Evolutionary conservation across 2,113 vertebrate genomes (phyloP).

Genomic region (Ctenodactylus gundi): DNA sequence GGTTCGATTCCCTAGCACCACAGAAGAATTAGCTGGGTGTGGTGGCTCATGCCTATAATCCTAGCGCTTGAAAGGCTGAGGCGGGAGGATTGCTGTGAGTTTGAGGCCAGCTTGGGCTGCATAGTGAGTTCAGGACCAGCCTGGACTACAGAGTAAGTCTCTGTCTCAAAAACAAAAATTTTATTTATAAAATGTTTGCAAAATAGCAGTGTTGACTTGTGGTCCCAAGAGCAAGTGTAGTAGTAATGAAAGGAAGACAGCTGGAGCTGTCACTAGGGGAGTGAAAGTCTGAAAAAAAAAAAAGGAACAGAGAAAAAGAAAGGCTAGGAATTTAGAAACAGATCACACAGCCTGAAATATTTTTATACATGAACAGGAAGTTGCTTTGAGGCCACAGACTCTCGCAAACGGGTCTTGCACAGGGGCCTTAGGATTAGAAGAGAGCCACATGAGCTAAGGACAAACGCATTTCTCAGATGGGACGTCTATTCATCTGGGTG

Average conservation of each 20-base stretch:
- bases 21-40: too few relatives aligned
- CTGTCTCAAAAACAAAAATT: too few relatives aligned
- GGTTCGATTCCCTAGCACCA: too few relatives aligned
- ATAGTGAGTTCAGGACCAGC: too few relatives aligned
- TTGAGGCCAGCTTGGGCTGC: too few relatives aligned
- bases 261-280: neutral
- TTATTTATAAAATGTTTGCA: neutral
- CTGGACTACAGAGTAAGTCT: too few relatives aligned
- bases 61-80: too few relatives aligned
- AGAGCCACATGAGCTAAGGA: constrained; percentile 43
- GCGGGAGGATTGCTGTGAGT: too few relatives aligned
- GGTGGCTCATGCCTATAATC: too few relatives aligned
- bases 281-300: constrained; percentile 31
- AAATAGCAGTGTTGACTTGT: neutral
- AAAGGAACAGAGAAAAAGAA: constrained; percentile 31
- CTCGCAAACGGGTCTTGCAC: constrained; percentile 74
- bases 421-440: constrained; percentile 76
- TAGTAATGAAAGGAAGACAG: neutral
- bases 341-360: constrained; percentile 63
- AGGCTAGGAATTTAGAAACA: constrained; percentile 67
- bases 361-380: constrained; percentile 76
- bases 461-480: neutral
- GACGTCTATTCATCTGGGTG: neutral
- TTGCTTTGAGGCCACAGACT: constrained; percentile 61
- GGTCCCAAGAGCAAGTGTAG: neutral